These are phyloP conservation scores for Molossus molossus DNA, from an alignment of 2,797 vertebrate species.

Conservation along the genomic window DNA sequence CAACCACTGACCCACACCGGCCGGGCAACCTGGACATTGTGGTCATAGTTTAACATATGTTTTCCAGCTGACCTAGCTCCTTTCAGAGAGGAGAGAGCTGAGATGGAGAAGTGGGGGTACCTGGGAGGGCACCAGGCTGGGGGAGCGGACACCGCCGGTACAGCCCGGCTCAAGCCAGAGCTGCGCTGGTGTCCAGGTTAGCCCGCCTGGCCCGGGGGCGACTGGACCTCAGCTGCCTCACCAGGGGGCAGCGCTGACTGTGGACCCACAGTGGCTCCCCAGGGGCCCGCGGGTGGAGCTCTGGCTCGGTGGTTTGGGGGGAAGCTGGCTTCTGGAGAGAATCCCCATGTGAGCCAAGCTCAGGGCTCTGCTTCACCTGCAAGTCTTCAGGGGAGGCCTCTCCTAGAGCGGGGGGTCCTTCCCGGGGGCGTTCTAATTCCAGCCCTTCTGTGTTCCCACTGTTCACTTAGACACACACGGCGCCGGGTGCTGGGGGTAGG, in stretches of 20 bases:
- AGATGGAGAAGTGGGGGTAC: not conserved
- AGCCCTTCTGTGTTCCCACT: not conserved
- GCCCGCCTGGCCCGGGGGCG: not conserved
- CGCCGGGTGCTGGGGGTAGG: not conserved
- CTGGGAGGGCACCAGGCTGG: not conserved
- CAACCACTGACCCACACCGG: too few relatives aligned
- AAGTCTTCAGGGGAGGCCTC: not conserved
- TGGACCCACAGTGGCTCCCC: not conserved
- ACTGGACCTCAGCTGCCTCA: fast-evolving
- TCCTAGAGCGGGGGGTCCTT: not conserved
- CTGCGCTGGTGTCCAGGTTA: not conserved
- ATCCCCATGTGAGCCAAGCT: not conserved
- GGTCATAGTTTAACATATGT: not conserved
- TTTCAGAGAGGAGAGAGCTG: not conserved
- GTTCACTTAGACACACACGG: not conserved
- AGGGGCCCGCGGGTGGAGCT: not conserved
- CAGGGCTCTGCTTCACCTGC: not conserved
- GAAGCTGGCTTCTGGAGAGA: not conserved
- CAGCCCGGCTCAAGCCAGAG: not conserved
- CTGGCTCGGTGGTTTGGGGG: not conserved
- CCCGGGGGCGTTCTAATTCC: not conserved
- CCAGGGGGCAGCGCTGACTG: not conserved
- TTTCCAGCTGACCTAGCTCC: not conserved
- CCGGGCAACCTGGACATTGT: not conserved
- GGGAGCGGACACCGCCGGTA: not conserved